These are phyloP conservation scores for Tupaia tana DNA, from an alignment of 2,113 vertebrate species.

Conservation along the genomic window DNA sequence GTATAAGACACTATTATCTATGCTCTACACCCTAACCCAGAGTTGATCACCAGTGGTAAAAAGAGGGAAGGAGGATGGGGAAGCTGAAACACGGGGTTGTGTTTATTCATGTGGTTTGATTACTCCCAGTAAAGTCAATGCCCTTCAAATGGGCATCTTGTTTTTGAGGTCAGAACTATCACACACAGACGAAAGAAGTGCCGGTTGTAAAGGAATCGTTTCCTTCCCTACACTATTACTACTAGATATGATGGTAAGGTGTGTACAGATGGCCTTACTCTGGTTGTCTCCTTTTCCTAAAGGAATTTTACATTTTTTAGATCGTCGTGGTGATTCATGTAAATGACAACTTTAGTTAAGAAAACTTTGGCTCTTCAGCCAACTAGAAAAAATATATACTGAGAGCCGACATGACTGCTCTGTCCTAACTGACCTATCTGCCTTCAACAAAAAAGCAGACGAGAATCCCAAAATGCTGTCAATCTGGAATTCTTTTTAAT, in stretches of 20 bases:
- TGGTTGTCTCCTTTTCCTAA: constrained; percentile 34
- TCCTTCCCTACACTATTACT: neutral
- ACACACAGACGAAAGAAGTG: neutral
- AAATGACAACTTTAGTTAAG: constrained; percentile 22
- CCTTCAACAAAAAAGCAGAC: constrained; percentile 31
- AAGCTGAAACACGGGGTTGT: neutral
- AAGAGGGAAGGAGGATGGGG: neutral
- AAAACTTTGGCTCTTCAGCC: constrained; percentile 38
- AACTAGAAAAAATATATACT: constrained; percentile 47
- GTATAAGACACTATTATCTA: neutral
- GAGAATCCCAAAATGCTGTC: constrained; percentile 47
- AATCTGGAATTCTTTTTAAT: constrained; percentile 35
- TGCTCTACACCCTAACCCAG: neutral
- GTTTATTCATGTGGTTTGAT: neutral
- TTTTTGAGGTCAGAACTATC: neutral
- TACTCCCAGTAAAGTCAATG: neutral
- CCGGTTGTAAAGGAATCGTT: neutral
- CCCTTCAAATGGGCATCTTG: neutral
- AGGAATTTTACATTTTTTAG: constrained; percentile 55
- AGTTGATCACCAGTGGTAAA: neutral
- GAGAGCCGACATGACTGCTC: neutral
- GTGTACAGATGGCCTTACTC: constrained; percentile 12
- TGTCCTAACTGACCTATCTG: neutral
- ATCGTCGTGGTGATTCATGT: constrained; percentile 16
- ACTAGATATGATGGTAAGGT: neutral